Percentiles rank a stretch among this genome's conserved stretches.
Conservation (phyloP, 2,113 vertebrate species). For the Cryptotis parvus region DNA sequence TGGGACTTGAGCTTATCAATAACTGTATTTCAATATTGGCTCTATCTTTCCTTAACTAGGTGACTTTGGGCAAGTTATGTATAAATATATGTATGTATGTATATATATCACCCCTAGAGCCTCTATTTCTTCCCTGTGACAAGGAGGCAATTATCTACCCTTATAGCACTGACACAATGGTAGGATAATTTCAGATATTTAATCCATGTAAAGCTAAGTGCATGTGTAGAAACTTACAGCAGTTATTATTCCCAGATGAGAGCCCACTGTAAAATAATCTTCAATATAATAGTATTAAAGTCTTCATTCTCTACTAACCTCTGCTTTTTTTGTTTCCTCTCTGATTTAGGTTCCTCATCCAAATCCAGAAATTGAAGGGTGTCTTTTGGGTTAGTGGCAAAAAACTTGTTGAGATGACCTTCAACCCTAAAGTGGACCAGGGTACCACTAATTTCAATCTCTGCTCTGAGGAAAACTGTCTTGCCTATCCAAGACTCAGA, state of each 20-base stretch:
- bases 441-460: background rate
- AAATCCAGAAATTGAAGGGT: conserved; percentile 25
- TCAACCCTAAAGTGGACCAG: background rate
- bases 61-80: background rate
- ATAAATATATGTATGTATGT: too few species aligned
- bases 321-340: background rate
- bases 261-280: background rate
- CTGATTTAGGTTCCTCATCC: background rate
- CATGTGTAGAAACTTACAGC: background rate
- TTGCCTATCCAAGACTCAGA: background rate
- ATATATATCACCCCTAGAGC: background rate
- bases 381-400: background rate
- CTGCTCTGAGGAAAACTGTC: background rate
- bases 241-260: background rate
- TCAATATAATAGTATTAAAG: background rate
- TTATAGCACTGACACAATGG: background rate
- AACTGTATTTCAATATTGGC: background rate
- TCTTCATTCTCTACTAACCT: background rate
- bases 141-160: background rate
- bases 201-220: background rate
- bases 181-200: background rate
- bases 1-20: background rate
- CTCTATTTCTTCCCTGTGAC: conserved; percentile 35
- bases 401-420: background rate
- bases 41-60: background rate